Evolutionary conservation across 2,113 vertebrate species (phyloP), one percentile per base, ranked within the genome.

Genomic region (Oxyura jamaicensis): DNA sequence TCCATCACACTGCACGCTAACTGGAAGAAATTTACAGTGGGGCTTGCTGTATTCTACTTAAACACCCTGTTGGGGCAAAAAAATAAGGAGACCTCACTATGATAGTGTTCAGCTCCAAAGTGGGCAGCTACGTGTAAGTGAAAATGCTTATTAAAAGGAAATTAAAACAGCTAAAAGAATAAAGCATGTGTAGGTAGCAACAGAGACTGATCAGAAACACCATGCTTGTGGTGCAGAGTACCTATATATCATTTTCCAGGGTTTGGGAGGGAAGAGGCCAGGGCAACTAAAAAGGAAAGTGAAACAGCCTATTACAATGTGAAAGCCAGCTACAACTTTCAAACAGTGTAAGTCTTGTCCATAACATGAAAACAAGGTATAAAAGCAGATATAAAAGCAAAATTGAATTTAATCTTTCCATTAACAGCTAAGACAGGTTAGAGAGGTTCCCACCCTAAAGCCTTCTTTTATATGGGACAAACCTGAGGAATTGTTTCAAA

Each of bases 51-150:
- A 29, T 31, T 46, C 42, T 39, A 36, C 26, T 28, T 11, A 65
- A 81, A 53, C 28, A 46, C 8, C 29, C 48, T 13, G 33, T 13
- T 2, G 65, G 50, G 59, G 20, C 31, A 81, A 8, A 52, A 52
- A 63, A 59, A 41, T 31, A 66, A 66, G 69, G 28, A 85, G 80
- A 39, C 28, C 35, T 46, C 55, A 11, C 15, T 48, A 4, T 12
- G 39, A 28, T 26, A 46, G 25, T 2, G 8, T 0, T 55, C 41
- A 39, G 19, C 11, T 67, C 53, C 1, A 2, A 26, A 67, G 55
- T 10, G 22, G 12, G 20, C 16, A 78, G 35, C 46, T 33, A 46
- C 0, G 0, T 29, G 31, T 44, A 53, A 74, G 12, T 12, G 36
- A 71, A 35, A 50, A 21, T 6, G 6, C 1, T 16, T n/a, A 22